A percentile compares a stretch with the other conserved stretches of the same genome.
These are phyloP conservation scores for Phrynocephalus forsythii DNA, from an alignment of 2,797 vertebrate genomes.

Conservation along the genomic window DNA sequence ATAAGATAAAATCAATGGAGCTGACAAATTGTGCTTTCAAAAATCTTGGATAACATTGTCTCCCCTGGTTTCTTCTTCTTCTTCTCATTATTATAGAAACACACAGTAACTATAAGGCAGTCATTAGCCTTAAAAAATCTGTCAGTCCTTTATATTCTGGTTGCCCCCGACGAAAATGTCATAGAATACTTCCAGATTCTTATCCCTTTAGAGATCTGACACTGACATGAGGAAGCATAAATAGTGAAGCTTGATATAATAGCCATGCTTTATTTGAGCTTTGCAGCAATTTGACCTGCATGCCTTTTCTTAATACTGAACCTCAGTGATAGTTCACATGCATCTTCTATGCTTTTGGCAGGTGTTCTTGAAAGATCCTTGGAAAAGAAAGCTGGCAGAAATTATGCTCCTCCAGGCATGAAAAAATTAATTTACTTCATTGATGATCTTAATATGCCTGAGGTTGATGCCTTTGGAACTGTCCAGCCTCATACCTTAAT, in stretches of 20 bases:
- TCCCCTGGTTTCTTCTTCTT: not conserved
- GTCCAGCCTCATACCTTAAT: constrained; percentile 85
- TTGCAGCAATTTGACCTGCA: not conserved
- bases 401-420: constrained; percentile 80
- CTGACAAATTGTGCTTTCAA: not conserved
- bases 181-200: not conserved
- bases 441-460: constrained; percentile 86
- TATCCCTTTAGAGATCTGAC: not conserved
- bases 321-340: constrained; percentile 34
- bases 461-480: constrained; percentile 83
- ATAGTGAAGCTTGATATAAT: not conserved
- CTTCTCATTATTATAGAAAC: not conserved
- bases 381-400: constrained; percentile 85
- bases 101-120: not conserved
- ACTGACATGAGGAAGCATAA: not conserved
- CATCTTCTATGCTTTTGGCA: constrained; percentile 54
- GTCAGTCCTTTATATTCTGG: not conserved
- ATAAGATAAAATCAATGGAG: too few relatives aligned
- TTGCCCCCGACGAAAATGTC: constrained; percentile 8
- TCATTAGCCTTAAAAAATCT: not conserved
- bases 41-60: not conserved
- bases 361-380: constrained; percentile 85
- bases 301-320: not conserved
- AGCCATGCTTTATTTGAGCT: not conserved
- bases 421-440: constrained; percentile 87